Base-by-base conservation (phyloP, 2,797 vertebrate genomes). In the Fistularia tabacaria region DNA sequence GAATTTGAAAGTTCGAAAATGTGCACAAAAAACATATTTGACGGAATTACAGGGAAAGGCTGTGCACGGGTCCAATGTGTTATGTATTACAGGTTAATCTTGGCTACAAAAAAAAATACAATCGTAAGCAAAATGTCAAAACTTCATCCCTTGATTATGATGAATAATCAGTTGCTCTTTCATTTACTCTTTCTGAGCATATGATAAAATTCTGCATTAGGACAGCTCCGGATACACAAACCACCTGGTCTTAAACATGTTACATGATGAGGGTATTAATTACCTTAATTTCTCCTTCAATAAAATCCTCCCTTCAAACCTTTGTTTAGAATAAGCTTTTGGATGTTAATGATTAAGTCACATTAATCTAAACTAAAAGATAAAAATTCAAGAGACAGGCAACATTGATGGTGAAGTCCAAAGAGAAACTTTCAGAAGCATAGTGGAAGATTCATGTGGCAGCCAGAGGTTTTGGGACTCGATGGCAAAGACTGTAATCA, bases 61-160 rank as follows among this genome's bases (percentile, higher is more conserved):
- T 78, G 48, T 74, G 71, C 57, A 49, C 42, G 48, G 62, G 40
- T 40, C 46, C 39, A 40, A 76, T 80, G 66, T 69, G 81, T 73
- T 63, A 59, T 67, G 60, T 65, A 76, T 59, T 71, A 69, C 57
- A 62, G 44, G 46, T 54, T 76, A 77, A 80, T 81, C 60, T 74
- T 76, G 68, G 75, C 69, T 62, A 49, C 43, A 53, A 56, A 87
- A 85, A n/a, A 80, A 74, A 81, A 84, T 74, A 63, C 82, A 72
- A 49, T 43, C 7, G 61, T 70, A 71, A 71, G 80, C 64, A 42
- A 56, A 58, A 54, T 25, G 68, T 62, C 50, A 72, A 82, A 83
- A 77, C 13, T 69, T 85, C 72, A 67, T 70, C 85, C 11, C 74
- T 74, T 83, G 25, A 25, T 25, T 25, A 25, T 3, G 25, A 25